These are phyloP conservation scores for Nasonia oneida DNA, from an alignment of 2,888 invertebrate genomes.

Conservation along the genomic window DNA sequence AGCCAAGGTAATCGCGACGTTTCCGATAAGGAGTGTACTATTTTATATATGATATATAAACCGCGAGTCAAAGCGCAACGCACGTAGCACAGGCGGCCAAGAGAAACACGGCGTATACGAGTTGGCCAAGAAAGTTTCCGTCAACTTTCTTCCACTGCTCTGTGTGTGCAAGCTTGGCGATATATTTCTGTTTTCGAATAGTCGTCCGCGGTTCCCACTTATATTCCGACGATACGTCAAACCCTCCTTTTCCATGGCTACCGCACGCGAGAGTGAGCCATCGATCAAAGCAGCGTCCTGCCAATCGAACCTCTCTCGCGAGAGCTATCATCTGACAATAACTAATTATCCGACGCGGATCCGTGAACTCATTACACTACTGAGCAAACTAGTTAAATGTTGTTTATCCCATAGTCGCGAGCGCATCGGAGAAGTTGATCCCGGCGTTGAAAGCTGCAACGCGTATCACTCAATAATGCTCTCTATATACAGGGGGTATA, in stretches of 20 bases:
- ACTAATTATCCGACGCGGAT: not conserved
- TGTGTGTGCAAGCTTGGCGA: not conserved
- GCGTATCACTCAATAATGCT: constrained; percentile 38
- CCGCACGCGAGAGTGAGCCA: no score
- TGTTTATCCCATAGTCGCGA: not conserved
- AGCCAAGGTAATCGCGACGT: constrained; percentile 12
- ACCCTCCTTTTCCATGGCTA: not conserved
- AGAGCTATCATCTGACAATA: not conserved
- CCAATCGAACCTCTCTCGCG: not conserved
- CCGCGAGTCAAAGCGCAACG: not conserved
- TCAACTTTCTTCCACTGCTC: not conserved
- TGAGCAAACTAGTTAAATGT: constrained; percentile 43
- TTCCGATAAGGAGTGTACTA: constrained; percentile 9
- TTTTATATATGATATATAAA: not conserved
- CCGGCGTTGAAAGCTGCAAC: not conserved
- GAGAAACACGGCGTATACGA: not conserved
- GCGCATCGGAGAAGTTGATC: constrained; percentile 28
- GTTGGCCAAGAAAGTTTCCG: constrained; percentile 15
- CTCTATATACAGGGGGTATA: not conserved
- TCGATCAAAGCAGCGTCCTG: no score
- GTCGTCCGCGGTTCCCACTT: not conserved
- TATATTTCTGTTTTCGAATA: not conserved
- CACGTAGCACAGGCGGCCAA: not conserved
- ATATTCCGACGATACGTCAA: not conserved
- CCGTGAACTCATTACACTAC: not conserved